Base-by-base conservation (phyloP, 2,888 invertebrate genomes). In the Ornithoptera priamus region DNA sequence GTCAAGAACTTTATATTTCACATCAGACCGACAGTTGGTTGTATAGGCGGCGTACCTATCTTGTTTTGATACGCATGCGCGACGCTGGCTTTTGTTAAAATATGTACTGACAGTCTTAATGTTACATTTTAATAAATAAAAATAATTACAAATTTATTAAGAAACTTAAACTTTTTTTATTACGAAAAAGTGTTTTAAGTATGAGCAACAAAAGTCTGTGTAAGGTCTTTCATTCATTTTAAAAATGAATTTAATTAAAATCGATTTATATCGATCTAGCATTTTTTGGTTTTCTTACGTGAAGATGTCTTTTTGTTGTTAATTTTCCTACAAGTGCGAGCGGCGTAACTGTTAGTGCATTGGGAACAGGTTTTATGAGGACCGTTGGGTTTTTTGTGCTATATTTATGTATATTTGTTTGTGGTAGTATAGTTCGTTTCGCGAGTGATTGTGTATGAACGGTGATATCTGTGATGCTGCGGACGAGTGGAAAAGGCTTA, bases 341-440 rank as follows among this genome's bases (percentile, higher is more conserved):
- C 76, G 74, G 79, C 81, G 81, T 82, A 78, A 78, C 84, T 84
- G 81, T 79, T 78, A 79, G 80, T 83, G 80, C 75, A 74, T 75
- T 76, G 76, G 80, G 81, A 89, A 91, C 89, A 81, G 87, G 91
- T 90, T 91, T 84, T 80, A 73, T 79, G 78, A 77, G 81, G 81
- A 85, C 89, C 87, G 88, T 89, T 88, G 84, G 79, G 83, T 87
- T 87, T 88, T 86, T 87, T 87, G 86, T 88, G 84, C 84, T 73
- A 63, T 72, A 73, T 74, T 75, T 73, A 69, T 68, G 58, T 81
- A 80, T 85, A 81, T 88, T 83, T 85, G 83, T 87, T 82, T 85
- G 80, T 76, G 74, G 30, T 82, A 59, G 70, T 64, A 79, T 82
- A 81, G 76, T 76, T 67, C 74, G 75, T 84, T 85, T 88, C 77